Conservation (phyloP, 2,113 vertebrate species). For the Taxidea taxus region DNA sequence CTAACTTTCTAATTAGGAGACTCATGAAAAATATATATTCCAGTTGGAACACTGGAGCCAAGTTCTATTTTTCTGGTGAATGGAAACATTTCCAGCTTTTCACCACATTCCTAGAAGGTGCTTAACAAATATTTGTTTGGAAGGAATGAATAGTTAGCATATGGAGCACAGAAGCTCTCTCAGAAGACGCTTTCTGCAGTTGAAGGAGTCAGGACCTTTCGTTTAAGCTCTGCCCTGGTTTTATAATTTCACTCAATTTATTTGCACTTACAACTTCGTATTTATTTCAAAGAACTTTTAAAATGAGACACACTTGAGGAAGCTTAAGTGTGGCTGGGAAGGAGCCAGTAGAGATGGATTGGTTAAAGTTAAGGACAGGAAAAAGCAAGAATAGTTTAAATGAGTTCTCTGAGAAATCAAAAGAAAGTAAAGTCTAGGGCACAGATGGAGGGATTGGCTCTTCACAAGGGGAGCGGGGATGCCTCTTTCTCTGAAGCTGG, state of each 20-base stretch:
- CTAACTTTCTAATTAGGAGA: conserved; percentile 42
- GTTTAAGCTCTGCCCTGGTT: neutral
- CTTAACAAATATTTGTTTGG: conserved; percentile 45
- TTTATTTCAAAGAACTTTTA: conserved; percentile 55
- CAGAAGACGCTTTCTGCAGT: neutral
- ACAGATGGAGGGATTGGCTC: neutral
- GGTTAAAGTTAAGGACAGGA: neutral
- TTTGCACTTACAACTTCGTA: conserved; percentile 29
- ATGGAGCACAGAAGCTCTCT: neutral
- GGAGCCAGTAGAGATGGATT: neutral
- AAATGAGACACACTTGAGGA: conserved; percentile 13
- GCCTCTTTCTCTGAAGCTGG: neutral
- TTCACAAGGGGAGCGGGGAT: neutral
- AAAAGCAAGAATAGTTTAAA: neutral
- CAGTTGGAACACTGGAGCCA: conserved; percentile 24
- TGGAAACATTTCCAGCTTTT: conserved; percentile 39
- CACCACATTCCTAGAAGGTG: neutral
- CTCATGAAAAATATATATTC: conserved; percentile 26
- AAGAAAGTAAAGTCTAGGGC: neutral
- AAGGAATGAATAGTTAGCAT: neutral
- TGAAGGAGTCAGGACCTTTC: conserved; percentile 16
- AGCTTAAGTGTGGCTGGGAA: neutral
- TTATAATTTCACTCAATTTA: conserved; percentile 39
- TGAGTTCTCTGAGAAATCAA: conserved; percentile 17
- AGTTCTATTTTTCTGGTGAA: conserved; percentile 36